phyloP scores from a whole-genome alignment of 2,113 vertebrate species.

The Atherinomorus stipes region DNA sequence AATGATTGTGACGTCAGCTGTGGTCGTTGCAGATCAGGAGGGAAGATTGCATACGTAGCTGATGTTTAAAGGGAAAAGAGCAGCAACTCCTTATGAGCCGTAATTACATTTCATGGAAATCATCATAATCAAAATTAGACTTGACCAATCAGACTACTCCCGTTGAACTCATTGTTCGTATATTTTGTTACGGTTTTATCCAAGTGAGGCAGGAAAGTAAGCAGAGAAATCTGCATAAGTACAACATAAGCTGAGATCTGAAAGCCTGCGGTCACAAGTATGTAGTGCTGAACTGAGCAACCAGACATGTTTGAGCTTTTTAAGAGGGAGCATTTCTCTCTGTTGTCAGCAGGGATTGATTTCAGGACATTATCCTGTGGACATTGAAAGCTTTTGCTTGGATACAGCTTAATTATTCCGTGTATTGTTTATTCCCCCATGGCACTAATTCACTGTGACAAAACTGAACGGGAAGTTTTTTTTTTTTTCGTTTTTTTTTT shows the following conservation, averaged over 20 bases:
- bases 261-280: conserved; percentile 60
- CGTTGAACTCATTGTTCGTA: conserved; percentile 24
- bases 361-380: conserved; percentile 69
- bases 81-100: conserved; percentile 35
- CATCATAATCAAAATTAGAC: conserved; percentile 28
- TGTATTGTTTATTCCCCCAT: conserved; percentile 67
- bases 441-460: conserved; percentile 65
- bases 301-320: conserved; percentile 65
- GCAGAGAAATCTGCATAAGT: conserved; percentile 63
- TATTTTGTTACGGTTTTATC: conserved; percentile 61
- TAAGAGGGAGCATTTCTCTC: conserved; percentile 50
- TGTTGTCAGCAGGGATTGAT: conserved; percentile 70
- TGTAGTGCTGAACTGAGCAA: conserved; percentile 53
- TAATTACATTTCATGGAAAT: conserved; percentile 56
- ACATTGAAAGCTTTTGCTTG: conserved; percentile 69
- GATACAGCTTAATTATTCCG: conserved; percentile 72
- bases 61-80: not conserved
- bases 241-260: conserved; percentile 64
- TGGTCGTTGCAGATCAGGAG: not conserved
- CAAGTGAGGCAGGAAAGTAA: conserved; percentile 65
- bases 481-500: not conserved
- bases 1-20: not conserved
- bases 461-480: conserved; percentile 51
- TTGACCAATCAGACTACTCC: conserved; percentile 36
- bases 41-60: conserved; percentile 1